These are phyloP conservation scores for Platysteira castanea DNA, from an alignment of 2,113 vertebrate genomes.

Conservation along the genomic window DNA sequence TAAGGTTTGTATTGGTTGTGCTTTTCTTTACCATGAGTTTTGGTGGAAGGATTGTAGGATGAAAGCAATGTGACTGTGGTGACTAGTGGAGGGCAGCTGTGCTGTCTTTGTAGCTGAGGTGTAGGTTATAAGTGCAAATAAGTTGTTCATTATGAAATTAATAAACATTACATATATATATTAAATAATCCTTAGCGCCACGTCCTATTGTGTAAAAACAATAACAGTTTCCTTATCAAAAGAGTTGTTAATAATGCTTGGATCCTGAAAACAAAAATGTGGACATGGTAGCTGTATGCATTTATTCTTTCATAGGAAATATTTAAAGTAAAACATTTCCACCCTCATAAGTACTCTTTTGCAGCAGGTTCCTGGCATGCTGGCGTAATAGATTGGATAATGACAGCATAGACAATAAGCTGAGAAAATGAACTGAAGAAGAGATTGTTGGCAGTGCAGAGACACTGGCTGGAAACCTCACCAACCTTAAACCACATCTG, in stretches of 20 bases:
- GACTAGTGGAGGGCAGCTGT: not conserved
- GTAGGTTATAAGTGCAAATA: not conserved
- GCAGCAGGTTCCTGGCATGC: not conserved
- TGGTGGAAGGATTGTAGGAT: not conserved
- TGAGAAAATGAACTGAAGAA: not conserved
- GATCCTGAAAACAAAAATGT: not conserved
- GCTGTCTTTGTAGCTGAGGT: not conserved
- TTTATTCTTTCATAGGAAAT: not conserved
- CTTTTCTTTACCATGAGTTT: not conserved
- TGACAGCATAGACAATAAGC: not conserved
- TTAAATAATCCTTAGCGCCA: not conserved
- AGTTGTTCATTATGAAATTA: not conserved
- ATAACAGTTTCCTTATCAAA: not conserved
- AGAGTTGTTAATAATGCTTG: not conserved
- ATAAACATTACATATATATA: not conserved
- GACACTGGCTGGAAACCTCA: not conserved
- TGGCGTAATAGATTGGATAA: not conserved
- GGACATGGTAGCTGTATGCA: not conserved
- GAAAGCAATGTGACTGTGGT: not conserved
- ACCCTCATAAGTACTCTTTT: not conserved
- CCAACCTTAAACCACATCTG: not conserved
- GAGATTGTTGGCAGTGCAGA: not conserved
- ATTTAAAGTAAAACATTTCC: not conserved
- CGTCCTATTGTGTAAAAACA: not conserved
- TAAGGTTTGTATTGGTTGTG: not conserved